These are phyloP conservation scores for Penaeus japonicus DNA, from an alignment of 1,140 invertebrate genomes.

Conservation along the genomic window DNA sequence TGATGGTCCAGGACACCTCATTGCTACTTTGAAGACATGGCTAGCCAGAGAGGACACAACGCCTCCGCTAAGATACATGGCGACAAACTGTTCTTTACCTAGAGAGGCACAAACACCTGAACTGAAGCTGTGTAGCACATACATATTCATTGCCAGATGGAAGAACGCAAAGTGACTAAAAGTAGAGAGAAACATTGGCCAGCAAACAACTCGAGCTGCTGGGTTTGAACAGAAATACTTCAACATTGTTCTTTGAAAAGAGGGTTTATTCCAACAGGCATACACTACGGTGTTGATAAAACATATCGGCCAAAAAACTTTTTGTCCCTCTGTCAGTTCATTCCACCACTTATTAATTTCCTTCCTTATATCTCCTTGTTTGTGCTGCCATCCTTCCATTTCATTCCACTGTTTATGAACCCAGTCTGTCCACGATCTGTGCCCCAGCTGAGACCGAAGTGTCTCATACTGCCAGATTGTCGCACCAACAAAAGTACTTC, in stretches of 20 bases:
- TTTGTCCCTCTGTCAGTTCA: slow-evolving; percentile 76
- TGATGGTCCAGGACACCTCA: slow-evolving; percentile 75
- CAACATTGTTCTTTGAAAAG: slow-evolving; percentile 78
- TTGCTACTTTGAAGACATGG: slow-evolving; percentile 79
- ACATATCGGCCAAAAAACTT: slow-evolving; percentile 82
- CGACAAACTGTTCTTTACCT: slow-evolving; percentile 92
- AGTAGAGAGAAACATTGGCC: slow-evolving; percentile 89
- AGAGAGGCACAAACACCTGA: slow-evolving; percentile 69
- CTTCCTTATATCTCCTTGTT: slow-evolving; percentile 67
- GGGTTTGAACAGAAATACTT: slow-evolving; percentile 88
- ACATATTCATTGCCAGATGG: slow-evolving; percentile 94
- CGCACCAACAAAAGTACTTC: slow-evolving; percentile 76
- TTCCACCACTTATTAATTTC: slow-evolving; percentile 79
- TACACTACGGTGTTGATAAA: slow-evolving; percentile 83
- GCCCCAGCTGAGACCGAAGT: slow-evolving; percentile 71
- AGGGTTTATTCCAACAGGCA: slow-evolving; percentile 80
- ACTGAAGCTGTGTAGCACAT: slow-evolving; percentile 87
- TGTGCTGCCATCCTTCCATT: slow-evolving; percentile 53
- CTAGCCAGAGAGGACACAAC: slow-evolving; percentile 88
- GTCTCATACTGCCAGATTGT: slow-evolving; percentile 90
- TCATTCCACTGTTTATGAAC: slow-evolving; percentile 44
- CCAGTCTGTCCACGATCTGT: slow-evolving; percentile 33
- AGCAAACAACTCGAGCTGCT: slow-evolving; percentile 77
- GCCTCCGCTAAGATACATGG: slow-evolving; percentile 87
- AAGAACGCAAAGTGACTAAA: slow-evolving; percentile 91